Evolutionary conservation across 2,888 invertebrate species (phyloP), one percentile per base, ranked within the genome.

Genomic region (Diplazon laetatorius): DNA sequence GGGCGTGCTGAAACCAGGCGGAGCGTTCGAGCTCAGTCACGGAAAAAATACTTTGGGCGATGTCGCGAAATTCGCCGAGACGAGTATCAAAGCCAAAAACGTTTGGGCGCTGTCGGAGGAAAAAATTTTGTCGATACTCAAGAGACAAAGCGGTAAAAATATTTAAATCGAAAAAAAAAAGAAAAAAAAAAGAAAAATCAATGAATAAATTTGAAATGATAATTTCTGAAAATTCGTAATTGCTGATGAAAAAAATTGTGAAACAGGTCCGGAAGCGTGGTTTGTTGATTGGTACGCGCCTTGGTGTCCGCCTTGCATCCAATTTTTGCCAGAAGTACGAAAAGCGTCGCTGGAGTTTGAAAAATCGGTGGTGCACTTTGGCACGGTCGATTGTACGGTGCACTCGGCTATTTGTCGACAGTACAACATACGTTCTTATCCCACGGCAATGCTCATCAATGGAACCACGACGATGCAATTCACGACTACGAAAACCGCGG

Each of bases 271-370:
- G 35, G 86, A 87, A 83, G 89, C 91, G 0, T 95, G 95, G 94
- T 93, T 95, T 83, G 92, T 96, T 25, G 95, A 96, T 87, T 96
- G 95, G 92, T 95, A 94, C 89, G 95, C 95, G 0, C 95, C 95
- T 84, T 95, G 95, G 95, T 96, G 96, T 89, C 95, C 95, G 4
- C 95, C 95, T 0, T 96, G 96, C 86, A 93, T 94, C 91, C 92
- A 93, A 74, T 91, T 95, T 80, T 91, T 95, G 73, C 95, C 95
- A 12, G 95, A 95, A 91, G 91, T 95, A 76, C 92, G 95, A 9
- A 93, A 93, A 88, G 93, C 95, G 14, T 94, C 95, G 68, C 88
- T 91, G 50, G 87, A 91, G 81, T 92, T 92, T 78, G 88, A 93
- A 90, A 83, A 91, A 55, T 87, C 91, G 2, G 88, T 91, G 18